Conservation (phyloP, 2,797 vertebrate genomes). For the Tragopan temminckii region DNA sequence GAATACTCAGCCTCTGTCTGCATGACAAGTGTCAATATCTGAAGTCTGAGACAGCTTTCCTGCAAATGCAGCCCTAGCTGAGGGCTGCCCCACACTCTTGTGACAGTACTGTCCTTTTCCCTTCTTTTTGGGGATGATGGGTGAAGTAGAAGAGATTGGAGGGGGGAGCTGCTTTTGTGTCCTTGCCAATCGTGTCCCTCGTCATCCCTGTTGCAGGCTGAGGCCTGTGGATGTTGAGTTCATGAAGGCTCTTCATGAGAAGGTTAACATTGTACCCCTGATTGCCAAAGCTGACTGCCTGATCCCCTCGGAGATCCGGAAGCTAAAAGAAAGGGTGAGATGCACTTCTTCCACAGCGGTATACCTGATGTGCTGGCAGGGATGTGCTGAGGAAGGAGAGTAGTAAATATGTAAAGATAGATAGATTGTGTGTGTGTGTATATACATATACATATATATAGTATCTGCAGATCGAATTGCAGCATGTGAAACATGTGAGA, state of each 20-base stretch:
- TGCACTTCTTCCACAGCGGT: neutral
- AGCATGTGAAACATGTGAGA: neutral
- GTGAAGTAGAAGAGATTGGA: neutral
- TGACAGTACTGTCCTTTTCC: neutral
- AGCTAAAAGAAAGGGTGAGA: constrained; percentile 96
- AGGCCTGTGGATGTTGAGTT: constrained; percentile 97
- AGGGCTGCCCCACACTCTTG: neutral
- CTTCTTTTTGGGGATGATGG: neutral
- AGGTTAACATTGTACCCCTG: constrained; percentile 96
- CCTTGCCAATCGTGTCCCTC: neutral
- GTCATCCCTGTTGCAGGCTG: constrained; percentile 80
- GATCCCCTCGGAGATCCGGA: constrained; percentile 95
- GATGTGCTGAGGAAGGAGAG: neutral
- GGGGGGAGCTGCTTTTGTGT: neutral
- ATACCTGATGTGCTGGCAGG: neutral
- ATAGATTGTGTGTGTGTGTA: neutral
- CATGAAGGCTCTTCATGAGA: constrained; percentile 98
- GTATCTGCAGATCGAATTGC: neutral
- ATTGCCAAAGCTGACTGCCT: constrained; percentile 97
- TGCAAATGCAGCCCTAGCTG: neutral
- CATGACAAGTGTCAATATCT: neutral
- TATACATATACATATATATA: rapidly evolving
- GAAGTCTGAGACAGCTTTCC: neutral
- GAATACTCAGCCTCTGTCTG: neutral
- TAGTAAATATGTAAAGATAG: neutral